phyloP scores from a whole-genome alignment of 2,113 vertebrate species.

The Odocoileus hemionus region DNA sequence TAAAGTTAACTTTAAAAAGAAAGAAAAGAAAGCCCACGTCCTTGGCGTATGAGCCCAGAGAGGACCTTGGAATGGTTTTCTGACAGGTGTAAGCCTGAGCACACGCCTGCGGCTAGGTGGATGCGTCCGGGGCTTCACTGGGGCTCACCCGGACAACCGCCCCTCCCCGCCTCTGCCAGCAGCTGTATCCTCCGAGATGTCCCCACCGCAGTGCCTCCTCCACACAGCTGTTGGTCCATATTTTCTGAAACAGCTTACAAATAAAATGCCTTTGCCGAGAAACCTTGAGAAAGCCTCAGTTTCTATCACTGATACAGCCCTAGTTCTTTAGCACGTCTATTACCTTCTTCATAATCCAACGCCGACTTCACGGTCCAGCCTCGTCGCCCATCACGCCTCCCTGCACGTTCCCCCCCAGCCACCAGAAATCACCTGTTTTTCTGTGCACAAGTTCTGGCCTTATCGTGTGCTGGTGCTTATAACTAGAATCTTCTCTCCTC shows the following conservation, averaged over 20 bases:
- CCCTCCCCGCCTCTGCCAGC: no score
- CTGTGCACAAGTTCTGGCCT: background rate
- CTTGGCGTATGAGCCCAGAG: background rate
- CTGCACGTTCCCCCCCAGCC: background rate
- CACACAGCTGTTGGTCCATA: no score
- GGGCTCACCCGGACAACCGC: background rate
- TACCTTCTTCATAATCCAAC: background rate
- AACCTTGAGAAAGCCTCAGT: no score
- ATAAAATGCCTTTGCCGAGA: background rate
- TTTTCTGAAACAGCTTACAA: background rate
- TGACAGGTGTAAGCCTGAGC: background rate
- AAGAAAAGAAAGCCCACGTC: background rate
- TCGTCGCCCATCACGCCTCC: no score
- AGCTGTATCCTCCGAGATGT: background rate
- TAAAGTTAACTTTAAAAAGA: conserved; percentile 16
- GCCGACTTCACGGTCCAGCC: background rate
- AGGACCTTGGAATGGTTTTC: background rate
- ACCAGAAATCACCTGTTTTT: background rate
- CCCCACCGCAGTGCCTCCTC: no score
- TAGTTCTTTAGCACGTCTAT: background rate
- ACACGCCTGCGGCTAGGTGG: background rate
- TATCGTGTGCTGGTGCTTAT: fast-evolving
- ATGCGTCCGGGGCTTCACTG: background rate
- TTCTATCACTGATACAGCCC: background rate
- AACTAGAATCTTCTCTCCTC: background rate